Conservation (phyloP, 2,797 vertebrate genomes). For the Macropus fuliginosus region DNA sequence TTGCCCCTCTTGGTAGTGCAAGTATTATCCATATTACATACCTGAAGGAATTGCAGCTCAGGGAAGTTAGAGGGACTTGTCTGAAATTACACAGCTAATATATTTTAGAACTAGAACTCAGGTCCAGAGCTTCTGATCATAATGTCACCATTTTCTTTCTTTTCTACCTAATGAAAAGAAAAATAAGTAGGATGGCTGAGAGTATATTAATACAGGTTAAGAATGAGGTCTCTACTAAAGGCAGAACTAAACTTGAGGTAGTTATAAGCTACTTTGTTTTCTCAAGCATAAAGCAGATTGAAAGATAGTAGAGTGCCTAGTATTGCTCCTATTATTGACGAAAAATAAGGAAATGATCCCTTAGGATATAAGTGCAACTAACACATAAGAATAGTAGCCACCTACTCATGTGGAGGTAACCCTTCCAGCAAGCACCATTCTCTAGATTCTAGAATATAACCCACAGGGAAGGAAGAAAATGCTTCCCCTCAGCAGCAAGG, state of each 20-base stretch:
- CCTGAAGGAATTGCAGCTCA: background rate
- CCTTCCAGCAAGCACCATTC: background rate
- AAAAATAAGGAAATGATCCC: background rate
- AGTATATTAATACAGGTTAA: background rate
- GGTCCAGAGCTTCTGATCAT: background rate
- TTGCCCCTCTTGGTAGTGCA: slow-evolving; percentile 4
- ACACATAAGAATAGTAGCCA: background rate
- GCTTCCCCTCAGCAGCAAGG: background rate
- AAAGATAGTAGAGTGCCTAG: background rate
- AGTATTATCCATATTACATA: slow-evolving; percentile 19
- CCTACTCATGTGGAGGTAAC: background rate
- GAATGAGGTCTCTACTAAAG: background rate
- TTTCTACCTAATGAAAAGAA: background rate
- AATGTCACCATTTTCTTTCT: background rate
- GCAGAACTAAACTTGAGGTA: background rate
- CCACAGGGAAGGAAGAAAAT: background rate
- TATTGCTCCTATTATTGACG: background rate
- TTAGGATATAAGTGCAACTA: background rate
- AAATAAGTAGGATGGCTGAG: background rate
- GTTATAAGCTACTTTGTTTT: background rate
- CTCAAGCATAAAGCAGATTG: background rate
- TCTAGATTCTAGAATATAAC: background rate
- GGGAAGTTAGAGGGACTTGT: background rate
- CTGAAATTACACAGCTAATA: background rate
- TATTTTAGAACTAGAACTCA: background rate